A percentile compares a stretch with the other conserved stretches of the same genome.
phyloP scores from a whole-genome alignment of 2,888 invertebrate genomes.

The Amitus sp. region DNA sequence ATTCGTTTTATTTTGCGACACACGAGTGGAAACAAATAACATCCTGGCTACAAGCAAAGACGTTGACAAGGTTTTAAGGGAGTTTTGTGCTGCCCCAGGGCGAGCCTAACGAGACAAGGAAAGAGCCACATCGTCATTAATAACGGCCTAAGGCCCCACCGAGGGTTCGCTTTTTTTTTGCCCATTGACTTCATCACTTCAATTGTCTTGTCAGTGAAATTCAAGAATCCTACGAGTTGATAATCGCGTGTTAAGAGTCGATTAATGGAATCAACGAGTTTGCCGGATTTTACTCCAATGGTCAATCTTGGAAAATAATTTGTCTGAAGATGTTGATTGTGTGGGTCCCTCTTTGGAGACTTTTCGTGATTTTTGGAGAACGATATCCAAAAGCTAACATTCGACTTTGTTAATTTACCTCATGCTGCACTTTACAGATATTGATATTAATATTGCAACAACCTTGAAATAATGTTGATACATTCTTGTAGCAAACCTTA shows the following conservation, averaged over 20 bases:
- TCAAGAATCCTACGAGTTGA: not conserved
- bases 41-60: conserved; percentile 56
- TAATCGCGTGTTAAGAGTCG: not conserved
- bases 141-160: conserved; percentile 39
- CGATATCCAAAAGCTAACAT: too few species aligned
- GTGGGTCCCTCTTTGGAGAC: too few species aligned
- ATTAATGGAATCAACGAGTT: too few species aligned
- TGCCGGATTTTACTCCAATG: too few species aligned
- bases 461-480: too few species aligned
- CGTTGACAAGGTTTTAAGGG: not conserved
- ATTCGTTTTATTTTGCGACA: conserved; percentile 41
- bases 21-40: conserved; percentile 64
- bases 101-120: conserved; percentile 41
- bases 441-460: too few species aligned
- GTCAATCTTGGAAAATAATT: too few species aligned
- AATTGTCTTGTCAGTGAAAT: conserved; percentile 1
- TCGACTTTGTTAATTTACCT: too few species aligned
- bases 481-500: too few species aligned
- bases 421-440: too few species aligned
- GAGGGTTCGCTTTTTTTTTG: conserved; percentile 23
- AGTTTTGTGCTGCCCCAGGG: conserved; percentile 32
- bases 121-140: conserved; percentile 40
- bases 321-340: too few species aligned
- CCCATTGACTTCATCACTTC: conserved; percentile 10
- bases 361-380: too few species aligned